These are phyloP conservation scores for Phyllostomus discolor DNA, from an alignment of 2,113 vertebrate genomes.

Conservation along the genomic window DNA sequence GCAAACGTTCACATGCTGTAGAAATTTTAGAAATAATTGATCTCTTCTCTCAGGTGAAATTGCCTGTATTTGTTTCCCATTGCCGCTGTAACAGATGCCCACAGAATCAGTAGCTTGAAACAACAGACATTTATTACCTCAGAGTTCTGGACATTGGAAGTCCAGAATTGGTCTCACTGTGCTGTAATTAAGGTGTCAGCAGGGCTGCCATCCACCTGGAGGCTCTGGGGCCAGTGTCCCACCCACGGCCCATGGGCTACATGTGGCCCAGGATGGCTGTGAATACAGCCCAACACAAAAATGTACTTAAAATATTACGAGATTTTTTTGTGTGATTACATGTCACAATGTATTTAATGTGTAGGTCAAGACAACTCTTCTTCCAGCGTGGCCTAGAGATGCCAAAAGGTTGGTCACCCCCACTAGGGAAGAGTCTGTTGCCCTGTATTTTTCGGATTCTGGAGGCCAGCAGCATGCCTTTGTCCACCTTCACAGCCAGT, in stretches of 20 bases:
- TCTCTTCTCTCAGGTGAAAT: not conserved
- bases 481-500: not conserved
- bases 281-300: too few species aligned
- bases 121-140: not conserved
- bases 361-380: too few species aligned
- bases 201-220: not conserved
- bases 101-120: not conserved
- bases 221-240: not conserved
- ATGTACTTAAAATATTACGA: too few species aligned
- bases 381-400: too few species aligned
- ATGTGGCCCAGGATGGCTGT: too few species aligned
- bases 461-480: not conserved
- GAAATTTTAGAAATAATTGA: not conserved
- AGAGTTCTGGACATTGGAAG: not conserved
- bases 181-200: not conserved
- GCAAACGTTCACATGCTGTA: not conserved
- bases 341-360: too few species aligned
- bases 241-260: too few species aligned
- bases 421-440: not conserved
- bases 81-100: not conserved
- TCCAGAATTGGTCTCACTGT: not conserved
- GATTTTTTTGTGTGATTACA: too few species aligned
- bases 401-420: too few species aligned
- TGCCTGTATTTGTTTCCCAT: not conserved
- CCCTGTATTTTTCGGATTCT: not conserved